Conservation (phyloP, 2,888 invertebrate species). For the Drosophila limbata region DNA sequence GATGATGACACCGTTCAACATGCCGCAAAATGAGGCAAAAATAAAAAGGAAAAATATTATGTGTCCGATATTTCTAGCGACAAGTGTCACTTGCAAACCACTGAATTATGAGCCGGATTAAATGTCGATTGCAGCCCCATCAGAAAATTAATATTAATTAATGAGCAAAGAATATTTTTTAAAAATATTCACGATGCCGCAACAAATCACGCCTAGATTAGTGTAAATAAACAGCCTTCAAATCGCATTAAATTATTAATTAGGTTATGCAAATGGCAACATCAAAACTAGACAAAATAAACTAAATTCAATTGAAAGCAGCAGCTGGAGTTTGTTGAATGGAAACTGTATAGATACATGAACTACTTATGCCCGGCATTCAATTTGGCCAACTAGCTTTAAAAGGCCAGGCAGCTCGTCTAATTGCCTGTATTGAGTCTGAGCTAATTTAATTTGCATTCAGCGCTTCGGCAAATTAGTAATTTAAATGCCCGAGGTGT, state of each 20-base stretch:
- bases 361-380: slow-evolving; percentile 7
- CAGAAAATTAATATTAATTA: slow-evolving; percentile 25
- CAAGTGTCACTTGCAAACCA: slow-evolving; percentile 46
- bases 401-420: background rate
- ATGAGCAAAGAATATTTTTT: slow-evolving; percentile 40
- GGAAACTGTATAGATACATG: background rate
- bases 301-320: slow-evolving; percentile 13
- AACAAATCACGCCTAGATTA: slow-evolving; percentile 35
- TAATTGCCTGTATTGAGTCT: background rate
- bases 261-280: slow-evolving; percentile 62
- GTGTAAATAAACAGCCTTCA: slow-evolving; percentile 61
- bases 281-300: slow-evolving; percentile 22
- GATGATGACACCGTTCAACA: slow-evolving; percentile 15
- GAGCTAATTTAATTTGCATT: slow-evolving; percentile 20
- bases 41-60: background rate
- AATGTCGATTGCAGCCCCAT: slow-evolving; percentile 51
- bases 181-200: slow-evolving; percentile 15
- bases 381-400: slow-evolving; percentile 4
- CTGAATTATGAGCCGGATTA: slow-evolving; percentile 58
- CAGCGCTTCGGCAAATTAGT: slow-evolving; percentile 15
- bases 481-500: slow-evolving; percentile 19
- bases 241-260: slow-evolving; percentile 53
- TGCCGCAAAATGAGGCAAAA: slow-evolving; percentile 13
- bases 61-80: slow-evolving; percentile 26
- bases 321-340: slow-evolving; percentile 8